Percentiles rank a stretch among this genome's conserved stretches.
phyloP scores from a whole-genome alignment of 2,888 invertebrate genomes.

The Lordiphosa andalusiaca region DNA sequence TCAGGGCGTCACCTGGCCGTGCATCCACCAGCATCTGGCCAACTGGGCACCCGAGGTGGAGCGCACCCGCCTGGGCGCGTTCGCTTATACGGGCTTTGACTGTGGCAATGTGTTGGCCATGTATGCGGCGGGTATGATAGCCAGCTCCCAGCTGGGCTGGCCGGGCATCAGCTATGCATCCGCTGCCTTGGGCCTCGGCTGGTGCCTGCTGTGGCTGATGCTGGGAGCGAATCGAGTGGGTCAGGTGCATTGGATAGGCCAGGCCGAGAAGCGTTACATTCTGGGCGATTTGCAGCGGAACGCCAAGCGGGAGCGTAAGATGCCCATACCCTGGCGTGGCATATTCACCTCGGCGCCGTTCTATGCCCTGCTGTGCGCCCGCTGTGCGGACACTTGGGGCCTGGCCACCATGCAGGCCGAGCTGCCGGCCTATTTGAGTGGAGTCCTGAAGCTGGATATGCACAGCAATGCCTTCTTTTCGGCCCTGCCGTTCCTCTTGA shows the following conservation, averaged over 20 bases:
- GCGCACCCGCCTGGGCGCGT: slow-evolving; percentile 82
- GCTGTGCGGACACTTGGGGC: slow-evolving; percentile 86
- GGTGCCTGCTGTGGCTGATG: slow-evolving; percentile 82
- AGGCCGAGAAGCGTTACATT: slow-evolving; percentile 83
- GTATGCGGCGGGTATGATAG: slow-evolving; percentile 84
- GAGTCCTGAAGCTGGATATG: slow-evolving; percentile 84
- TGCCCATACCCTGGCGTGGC: slow-evolving; percentile 83
- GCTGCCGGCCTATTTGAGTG: slow-evolving; percentile 84
- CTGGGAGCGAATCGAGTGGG: slow-evolving; percentile 83
- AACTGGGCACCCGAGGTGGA: slow-evolving; percentile 86
- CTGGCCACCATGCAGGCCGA: slow-evolving; percentile 86
- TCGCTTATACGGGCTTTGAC: slow-evolving; percentile 83
- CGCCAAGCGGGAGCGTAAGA: slow-evolving; percentile 55
- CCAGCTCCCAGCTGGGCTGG: slow-evolving; percentile 83
- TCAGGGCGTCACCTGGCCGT: slow-evolving; percentile 85
- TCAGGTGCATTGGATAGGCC: slow-evolving; percentile 82
- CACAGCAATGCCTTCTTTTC: slow-evolving; percentile 81
- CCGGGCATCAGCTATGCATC: slow-evolving; percentile 85
- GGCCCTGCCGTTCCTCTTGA: slow-evolving; percentile 81
- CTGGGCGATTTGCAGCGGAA: slow-evolving; percentile 79
- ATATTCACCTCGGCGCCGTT: slow-evolving; percentile 86
- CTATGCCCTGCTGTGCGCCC: slow-evolving; percentile 82
- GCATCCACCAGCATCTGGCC: slow-evolving; percentile 85
- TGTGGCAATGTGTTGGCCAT: slow-evolving; percentile 86
- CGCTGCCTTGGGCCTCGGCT: slow-evolving; percentile 81